Base-by-base conservation (phyloP, 1,140 invertebrate species). In the Dendroctonus valens region DNA sequence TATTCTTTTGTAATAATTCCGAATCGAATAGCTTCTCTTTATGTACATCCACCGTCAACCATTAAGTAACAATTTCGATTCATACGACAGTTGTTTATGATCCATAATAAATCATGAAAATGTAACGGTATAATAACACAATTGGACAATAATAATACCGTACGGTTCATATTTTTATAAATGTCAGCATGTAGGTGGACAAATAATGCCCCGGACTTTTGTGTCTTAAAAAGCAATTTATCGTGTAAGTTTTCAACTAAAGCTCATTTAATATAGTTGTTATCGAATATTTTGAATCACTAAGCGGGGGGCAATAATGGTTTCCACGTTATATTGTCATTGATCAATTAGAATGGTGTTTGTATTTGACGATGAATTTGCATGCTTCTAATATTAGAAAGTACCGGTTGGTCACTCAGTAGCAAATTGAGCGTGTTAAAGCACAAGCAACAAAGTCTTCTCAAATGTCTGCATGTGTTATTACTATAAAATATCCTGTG, bases 101-200 rank as follows among this genome's bases (percentile, higher is more conserved):
- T 65, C 62, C 55, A 65, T 65, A 63, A 63, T 63, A 65, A 65
- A 57, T 65, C 62, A 65, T 57, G 14, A 46, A 63, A 65, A 57
- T 50, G 44, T 65, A 65, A 65, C 62, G 62, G 62, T 65, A 65
- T 40, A 55, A 15, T 12, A 50, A 65, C 42, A 65, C 62, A 65
- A 65, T 65, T 53, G 53, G 42, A 65, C 53, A 57, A 65, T 65
- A 65, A 65, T 65, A 65, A 65, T 65, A 65, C 62, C 62, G 52
- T 65, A 57, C 62, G 62, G 62, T 65, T 59, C 50, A 65, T 65
- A 59, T 65, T 57, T 65, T 65, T 59, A 59, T 26, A 65, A 65
- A 65, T 65, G 64, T 65, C 67, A 52, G 50, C 39, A 14, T 38
- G 67, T 69, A 38, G 62, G 62, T 52, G 67, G 67, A 69, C 60